phyloP scores from a whole-genome alignment of 2,888 invertebrate genomes.

The Andrena praecox region DNA sequence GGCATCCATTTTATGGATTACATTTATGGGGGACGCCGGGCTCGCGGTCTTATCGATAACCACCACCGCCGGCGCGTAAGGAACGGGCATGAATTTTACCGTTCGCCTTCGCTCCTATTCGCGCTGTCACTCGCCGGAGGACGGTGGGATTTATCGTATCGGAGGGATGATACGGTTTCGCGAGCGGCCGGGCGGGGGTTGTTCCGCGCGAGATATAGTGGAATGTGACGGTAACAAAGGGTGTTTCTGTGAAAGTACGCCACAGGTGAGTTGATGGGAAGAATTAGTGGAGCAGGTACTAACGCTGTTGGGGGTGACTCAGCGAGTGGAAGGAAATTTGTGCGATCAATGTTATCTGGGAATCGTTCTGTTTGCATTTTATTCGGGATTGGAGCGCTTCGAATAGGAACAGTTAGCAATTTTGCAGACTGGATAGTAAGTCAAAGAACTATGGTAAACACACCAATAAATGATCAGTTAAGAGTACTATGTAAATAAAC shows the following conservation, averaged over 20 bases:
- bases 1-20: constrained; percentile 71
- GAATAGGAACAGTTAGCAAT: too few relatives aligned
- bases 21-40: constrained; percentile 58
- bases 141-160: constrained; percentile 41
- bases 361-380: background rate
- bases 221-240: background rate
- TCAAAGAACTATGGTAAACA: too few relatives aligned
- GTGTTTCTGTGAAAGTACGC: background rate
- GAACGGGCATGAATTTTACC: constrained; percentile 57
- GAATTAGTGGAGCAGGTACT: background rate
- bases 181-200: too few relatives aligned
- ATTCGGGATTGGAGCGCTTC: too few relatives aligned
- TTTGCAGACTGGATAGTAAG: too few relatives aligned
- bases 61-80: constrained; percentile 5
- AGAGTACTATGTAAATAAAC: too few relatives aligned
- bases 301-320: background rate
- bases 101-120: constrained; percentile 19
- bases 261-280: constrained; percentile 5
- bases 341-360: background rate
- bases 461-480: too few relatives aligned
- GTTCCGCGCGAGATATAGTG: background rate
- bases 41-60: constrained; percentile 40
- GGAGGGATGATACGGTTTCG: background rate
- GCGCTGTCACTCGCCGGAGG: background rate
- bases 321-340: background rate